Conservation (phyloP, 1,140 invertebrate species). For the Lepidurus apus region DNA sequence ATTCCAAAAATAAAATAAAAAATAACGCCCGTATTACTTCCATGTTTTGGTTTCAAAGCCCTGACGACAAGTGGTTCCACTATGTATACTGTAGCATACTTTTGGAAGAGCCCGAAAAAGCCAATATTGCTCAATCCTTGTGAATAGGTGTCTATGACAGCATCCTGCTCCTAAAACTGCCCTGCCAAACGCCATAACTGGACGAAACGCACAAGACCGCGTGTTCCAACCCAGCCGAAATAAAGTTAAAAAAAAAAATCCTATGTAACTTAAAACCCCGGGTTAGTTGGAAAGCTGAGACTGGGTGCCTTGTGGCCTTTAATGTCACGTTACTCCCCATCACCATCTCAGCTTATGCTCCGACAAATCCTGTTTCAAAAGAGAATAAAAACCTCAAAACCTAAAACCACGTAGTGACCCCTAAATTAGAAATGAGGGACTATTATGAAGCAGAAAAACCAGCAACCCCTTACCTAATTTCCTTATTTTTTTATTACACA, state of each 20-base stretch:
- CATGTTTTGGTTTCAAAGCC: neutral
- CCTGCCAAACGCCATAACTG: neutral
- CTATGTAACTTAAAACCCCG: constrained; percentile 21
- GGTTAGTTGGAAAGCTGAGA: constrained; percentile 18
- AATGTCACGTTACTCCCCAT: constrained; percentile 19
- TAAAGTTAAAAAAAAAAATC: neutral
- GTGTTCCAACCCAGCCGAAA: neutral
- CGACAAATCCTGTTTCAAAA: neutral
- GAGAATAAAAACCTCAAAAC: neutral
- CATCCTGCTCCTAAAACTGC: neutral
- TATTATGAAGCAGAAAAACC: neutral
- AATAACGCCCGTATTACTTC: neutral
- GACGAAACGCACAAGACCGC: neutral
- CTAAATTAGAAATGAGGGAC: constrained; percentile 4
- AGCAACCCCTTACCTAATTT: neutral
- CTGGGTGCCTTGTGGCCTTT: neutral
- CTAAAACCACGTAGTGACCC: constrained; percentile 3
- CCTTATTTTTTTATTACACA: neutral
- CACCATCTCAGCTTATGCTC: constrained; percentile 12
- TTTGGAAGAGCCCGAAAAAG: neutral
- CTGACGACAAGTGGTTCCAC: neutral
- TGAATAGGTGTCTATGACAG: constrained; percentile 15
- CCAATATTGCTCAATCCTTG: neutral
- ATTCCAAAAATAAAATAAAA: neutral
- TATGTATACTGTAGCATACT: no score